A percentile compares a stretch with the other conserved stretches of the same genome.
Evolutionary conservation across 2,797 vertebrate genomes (phyloP).

Genomic region (Lithobates sylvaticus): DNA sequence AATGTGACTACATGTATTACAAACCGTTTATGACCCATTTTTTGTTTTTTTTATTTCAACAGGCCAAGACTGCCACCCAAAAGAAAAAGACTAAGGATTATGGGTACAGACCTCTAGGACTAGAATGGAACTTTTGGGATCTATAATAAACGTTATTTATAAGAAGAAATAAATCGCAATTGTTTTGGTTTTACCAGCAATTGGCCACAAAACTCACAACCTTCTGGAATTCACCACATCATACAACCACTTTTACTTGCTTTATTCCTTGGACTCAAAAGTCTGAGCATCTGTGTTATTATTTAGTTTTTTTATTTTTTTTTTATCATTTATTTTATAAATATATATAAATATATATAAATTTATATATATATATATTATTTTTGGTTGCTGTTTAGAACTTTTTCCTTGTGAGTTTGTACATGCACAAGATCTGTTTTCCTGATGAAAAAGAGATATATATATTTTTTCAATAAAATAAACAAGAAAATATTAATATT

Average conservation of each 20-base stretch:
- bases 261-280: constrained; percentile 55
- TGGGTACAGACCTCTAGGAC: constrained; percentile 50
- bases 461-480: constrained; percentile 64
- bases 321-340: constrained; percentile 51
- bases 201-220: constrained; percentile 15
- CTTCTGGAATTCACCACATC: constrained; percentile 39
- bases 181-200: constrained; percentile 16
- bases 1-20: too few species aligned
- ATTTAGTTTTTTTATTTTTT: constrained; percentile 35
- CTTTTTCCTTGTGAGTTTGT: constrained; percentile 57
- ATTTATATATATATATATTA: constrained; percentile 54
- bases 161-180: constrained; percentile 25
- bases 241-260: constrained; percentile 59
- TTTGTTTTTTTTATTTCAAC: constrained; percentile 1
- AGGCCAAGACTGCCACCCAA: constrained; percentile 43
- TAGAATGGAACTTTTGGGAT: constrained; percentile 43
- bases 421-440: constrained; percentile 61
- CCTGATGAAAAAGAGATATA: constrained; percentile 61
- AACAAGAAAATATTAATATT: constrained; percentile 64
- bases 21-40: neutral
- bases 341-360: constrained; percentile 52
- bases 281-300: constrained; percentile 52
- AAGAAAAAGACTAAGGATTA: constrained; percentile 57
- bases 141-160: constrained; percentile 38
- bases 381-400: constrained; percentile 60